Conservation (phyloP, 2,888 invertebrate species). For the Oscheius onirici region DNA sequence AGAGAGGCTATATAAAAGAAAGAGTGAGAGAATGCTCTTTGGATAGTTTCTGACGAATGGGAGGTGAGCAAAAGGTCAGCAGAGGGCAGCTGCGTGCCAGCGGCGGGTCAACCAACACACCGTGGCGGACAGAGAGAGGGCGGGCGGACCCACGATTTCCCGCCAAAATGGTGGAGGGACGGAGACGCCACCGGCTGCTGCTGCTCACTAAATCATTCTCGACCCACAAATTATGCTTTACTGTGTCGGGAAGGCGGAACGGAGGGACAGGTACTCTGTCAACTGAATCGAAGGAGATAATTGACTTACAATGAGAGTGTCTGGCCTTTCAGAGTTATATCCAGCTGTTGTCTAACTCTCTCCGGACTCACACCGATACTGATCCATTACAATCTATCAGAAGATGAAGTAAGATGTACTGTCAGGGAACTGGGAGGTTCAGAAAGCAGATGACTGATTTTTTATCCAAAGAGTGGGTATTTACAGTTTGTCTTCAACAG, state of each 20-base stretch:
- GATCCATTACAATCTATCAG: no score
- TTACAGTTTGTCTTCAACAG: no score
- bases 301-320: not conserved
- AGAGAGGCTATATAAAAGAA: not conserved
- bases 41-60: not conserved
- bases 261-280: no score
- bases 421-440: no score
- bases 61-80: conserved; percentile 22
- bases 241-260: not conserved
- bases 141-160: conserved; percentile 24
- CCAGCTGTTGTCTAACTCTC: no score
- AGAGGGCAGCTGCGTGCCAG: conserved; percentile 27
- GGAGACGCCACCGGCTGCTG: not conserved
- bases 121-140: conserved; percentile 6
- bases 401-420: no score
- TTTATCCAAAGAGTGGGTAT: no score
- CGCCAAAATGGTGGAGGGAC: conserved; percentile 13
- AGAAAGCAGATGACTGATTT: no score
- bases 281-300: not conserved
- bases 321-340: no score
- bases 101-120: conserved; percentile 20
- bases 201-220: not conserved
- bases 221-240: not conserved
- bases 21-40: not conserved
- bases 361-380: no score